These are phyloP conservation scores for Frieseomelitta varia DNA, from an alignment of 1,140 invertebrate species.

Conservation along the genomic window DNA sequence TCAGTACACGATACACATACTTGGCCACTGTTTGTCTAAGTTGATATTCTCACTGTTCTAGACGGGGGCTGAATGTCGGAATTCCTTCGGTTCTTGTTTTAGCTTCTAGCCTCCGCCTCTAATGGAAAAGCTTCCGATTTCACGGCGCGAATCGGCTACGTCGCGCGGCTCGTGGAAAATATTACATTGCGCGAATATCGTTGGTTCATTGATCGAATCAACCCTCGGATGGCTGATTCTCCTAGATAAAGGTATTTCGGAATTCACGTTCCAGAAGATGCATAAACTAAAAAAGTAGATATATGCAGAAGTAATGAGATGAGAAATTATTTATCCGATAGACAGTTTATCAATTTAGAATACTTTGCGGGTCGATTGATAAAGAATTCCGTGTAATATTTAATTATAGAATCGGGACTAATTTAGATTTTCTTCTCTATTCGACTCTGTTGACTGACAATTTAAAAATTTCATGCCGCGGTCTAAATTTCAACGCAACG, in stretches of 20 bases:
- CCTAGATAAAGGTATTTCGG: background rate
- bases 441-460: background rate
- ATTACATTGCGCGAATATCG: background rate
- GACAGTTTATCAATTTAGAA: background rate
- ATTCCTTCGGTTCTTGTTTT: conserved; percentile 42
- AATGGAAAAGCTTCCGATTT: background rate
- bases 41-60: conserved; percentile 42
- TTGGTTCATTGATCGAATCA: too few relatives aligned
- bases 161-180: background rate
- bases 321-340: background rate
- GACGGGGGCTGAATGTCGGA: conserved; percentile 57
- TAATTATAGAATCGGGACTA: background rate
- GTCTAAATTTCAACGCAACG: too few relatives aligned
- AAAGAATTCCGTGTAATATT: background rate
- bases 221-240: background rate
- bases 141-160: background rate
- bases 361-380: background rate
- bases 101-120: background rate
- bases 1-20: conserved; percentile 61
- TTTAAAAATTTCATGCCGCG: background rate
- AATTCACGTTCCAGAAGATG: background rate
- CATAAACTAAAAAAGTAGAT: background rate
- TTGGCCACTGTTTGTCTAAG: conserved; percentile 38
- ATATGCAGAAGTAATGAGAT: background rate
- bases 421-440: too few relatives aligned